Evolutionary conservation across 2,888 invertebrate genomes (phyloP), one percentile per base, ranked within the genome.

Genomic region (Orthosia gothica): DNA sequence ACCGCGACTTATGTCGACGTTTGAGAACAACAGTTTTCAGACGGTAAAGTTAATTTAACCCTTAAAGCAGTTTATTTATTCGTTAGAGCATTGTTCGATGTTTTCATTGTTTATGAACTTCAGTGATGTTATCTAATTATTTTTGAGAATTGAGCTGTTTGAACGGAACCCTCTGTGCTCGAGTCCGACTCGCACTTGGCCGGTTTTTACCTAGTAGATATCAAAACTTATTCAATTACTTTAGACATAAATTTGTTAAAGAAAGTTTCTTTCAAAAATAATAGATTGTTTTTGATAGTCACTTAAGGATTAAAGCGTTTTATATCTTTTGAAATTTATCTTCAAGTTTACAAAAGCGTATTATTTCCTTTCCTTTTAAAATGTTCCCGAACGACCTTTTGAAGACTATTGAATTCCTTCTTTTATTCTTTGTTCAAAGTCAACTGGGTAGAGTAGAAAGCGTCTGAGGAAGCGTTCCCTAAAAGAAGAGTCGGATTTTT

Each of bases 251-350:
- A 52, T 67, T n/a, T 16, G 18, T 11, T 40, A 11, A n/a, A 23
- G 23, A 5, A 54, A 59, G 59, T 75, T 45, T 50, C 54, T 74
- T 18, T 59, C 4, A 52, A 69, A 68, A 75, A 50, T 75, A 75
- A 50, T 50, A 57, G 16, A 32, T 62, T 20, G 62, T 50, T 50
- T 66, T 76, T 76, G 50, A 76, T 70, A 70, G 76, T 26, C 26
- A 45, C 32, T 40, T 68, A 40, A 55, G 26, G 61, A 75, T 74
- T 75, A 61, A 49, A 61, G 15, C 59, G 23, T 64, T 76, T 64
- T 76, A 76, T 64, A 59, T 61, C 76, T 76, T 55, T 71, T 59
- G 40, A 76, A 76, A 54, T 26, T 55, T 50, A 26, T 71, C 58
- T 64, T 65, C 49, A n/a, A n/a, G 40, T n/a, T 32, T 18, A 32